These are phyloP conservation scores for Heterodera schachtii DNA, from an alignment of 1,140 invertebrate species.

Conservation along the genomic window DNA sequence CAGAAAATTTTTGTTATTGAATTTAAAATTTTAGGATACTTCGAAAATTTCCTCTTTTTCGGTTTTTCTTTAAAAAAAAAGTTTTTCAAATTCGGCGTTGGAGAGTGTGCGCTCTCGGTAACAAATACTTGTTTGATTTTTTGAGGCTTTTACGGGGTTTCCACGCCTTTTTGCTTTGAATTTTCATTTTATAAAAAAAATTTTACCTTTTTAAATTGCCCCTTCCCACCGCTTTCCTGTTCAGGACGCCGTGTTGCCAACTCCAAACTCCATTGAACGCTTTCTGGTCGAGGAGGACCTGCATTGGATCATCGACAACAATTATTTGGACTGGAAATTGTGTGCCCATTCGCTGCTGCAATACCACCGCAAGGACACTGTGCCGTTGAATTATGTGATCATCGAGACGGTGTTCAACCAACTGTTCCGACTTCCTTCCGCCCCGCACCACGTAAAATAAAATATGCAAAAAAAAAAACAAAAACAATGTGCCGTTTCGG, in stretches of 20 bases:
- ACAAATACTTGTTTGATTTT: too few relatives aligned
- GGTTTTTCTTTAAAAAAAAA: too few relatives aligned
- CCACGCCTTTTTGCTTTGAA: too few relatives aligned
- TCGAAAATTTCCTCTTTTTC: too few relatives aligned
- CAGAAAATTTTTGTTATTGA: too few relatives aligned
- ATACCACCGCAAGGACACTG: conserved; percentile 88
- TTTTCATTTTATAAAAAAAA: too few relatives aligned
- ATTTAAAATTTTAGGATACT: too few relatives aligned
- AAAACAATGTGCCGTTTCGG: too few relatives aligned
- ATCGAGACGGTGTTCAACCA: conserved; percentile 76
- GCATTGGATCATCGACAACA: conserved; percentile 85
- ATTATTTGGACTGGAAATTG: conserved; percentile 75
- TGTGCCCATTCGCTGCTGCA: conserved; percentile 85
- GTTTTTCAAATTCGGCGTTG: too few relatives aligned
- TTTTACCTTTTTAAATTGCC: too few relatives aligned
- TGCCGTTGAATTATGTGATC: conserved; percentile 96
- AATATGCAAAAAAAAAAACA: not conserved
- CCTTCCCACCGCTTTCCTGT: not conserved
- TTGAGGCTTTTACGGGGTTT: too few relatives aligned
- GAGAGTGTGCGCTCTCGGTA: too few relatives aligned
- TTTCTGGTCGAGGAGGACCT: conserved; percentile 97
- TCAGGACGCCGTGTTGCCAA: conserved; percentile 76
- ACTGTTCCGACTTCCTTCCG: conserved; percentile 86
- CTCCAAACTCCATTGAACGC: conserved; percentile 92
- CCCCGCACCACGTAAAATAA: conserved; percentile 71